Evolutionary conservation across 53 echinoderm and acorn worm species (phyloP).

Genomic region (Arbacia lixula): DNA sequence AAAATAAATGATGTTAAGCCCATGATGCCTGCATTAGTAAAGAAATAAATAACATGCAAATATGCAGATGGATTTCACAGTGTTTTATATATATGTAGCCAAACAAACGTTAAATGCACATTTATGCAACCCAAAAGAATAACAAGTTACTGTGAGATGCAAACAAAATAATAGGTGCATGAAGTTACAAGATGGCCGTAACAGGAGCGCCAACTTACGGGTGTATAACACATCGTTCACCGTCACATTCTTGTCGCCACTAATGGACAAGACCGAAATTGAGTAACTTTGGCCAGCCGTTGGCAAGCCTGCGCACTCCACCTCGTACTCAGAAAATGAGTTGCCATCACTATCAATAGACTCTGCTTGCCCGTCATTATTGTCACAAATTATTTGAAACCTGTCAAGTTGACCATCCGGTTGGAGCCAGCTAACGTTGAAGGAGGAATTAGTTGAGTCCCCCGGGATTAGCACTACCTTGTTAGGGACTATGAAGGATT

Average conservation of each 20-base stretch:
- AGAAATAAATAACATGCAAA: too few relatives aligned
- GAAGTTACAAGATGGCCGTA: too few relatives aligned
- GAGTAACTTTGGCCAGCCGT: not conserved
- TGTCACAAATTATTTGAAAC: conserved; percentile 22
- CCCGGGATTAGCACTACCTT: not conserved
- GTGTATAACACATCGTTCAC: not conserved
- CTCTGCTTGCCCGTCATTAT: not conserved
- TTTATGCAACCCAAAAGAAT: too few relatives aligned
- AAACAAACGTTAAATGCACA: too few relatives aligned
- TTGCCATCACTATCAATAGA: not conserved
- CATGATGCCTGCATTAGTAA: too few relatives aligned
- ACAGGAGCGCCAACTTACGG: conserved; percentile 21
- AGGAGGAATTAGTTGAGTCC: conserved; percentile 2
- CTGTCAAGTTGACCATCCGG: conserved; percentile 11
- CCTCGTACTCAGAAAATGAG: not conserved
- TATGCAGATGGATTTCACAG: too few relatives aligned
- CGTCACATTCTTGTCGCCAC: conserved; percentile 11
- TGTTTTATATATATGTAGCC: too few relatives aligned
- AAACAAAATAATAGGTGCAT: too few relatives aligned
- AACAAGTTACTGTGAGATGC: too few relatives aligned
- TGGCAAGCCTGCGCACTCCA: conserved; percentile 18
- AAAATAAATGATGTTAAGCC: too few relatives aligned
- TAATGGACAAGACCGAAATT: conserved; percentile 7
- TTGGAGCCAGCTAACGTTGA: not conserved
- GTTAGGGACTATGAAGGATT: conserved; percentile 11